Evolutionary conservation across 2,888 invertebrate species (phyloP).

Genomic region (Drosophila algonquin): DNA sequence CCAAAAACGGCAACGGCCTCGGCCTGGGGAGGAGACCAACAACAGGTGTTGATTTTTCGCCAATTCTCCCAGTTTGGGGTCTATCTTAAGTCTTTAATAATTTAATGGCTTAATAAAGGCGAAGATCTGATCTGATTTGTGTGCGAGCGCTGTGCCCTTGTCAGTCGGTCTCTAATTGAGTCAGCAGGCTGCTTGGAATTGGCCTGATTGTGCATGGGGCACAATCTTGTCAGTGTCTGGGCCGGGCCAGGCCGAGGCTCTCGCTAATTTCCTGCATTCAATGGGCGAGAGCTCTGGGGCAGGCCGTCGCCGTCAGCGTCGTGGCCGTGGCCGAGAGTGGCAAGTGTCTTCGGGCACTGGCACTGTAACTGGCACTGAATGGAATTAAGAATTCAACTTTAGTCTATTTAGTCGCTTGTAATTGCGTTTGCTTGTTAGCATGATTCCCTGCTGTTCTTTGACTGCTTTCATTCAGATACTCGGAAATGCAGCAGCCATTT

Average conservation of each 20-base stretch:
- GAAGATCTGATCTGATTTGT: slow-evolving; percentile 30
- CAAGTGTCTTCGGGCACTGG: slow-evolving; percentile 9
- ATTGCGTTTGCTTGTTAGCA: slow-evolving; percentile 72
- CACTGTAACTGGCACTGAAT: slow-evolving; percentile 4
- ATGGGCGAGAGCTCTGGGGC: slow-evolving; percentile 6
- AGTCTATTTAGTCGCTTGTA: slow-evolving; percentile 72
- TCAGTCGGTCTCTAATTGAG: slow-evolving; percentile 45
- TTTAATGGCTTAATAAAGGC: slow-evolving; percentile 48
- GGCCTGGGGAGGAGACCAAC: slow-evolving; percentile 17
- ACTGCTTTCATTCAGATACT: slow-evolving; percentile 53
- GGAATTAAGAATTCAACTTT: slow-evolving; percentile 56
- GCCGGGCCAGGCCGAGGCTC: not conserved
- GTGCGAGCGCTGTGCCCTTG: slow-evolving; percentile 13
- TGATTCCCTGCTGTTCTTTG: slow-evolving; percentile 61
- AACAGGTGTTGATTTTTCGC: slow-evolving; percentile 56
- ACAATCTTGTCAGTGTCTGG: slow-evolving; percentile 26
- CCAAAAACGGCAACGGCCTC: slow-evolving; percentile 9
- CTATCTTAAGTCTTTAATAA: slow-evolving; percentile 47
- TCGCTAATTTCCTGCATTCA: slow-evolving; percentile 63
- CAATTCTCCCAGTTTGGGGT: slow-evolving; percentile 18
- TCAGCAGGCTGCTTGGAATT: slow-evolving; percentile 28
- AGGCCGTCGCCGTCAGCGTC: not conserved
- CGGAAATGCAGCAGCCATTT: not conserved
- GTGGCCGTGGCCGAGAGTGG: not conserved
- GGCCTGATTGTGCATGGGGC: slow-evolving; percentile 38